Percentiles rank a stretch among this genome's conserved stretches.
Conservation (phyloP, 1,140 invertebrate genomes). For the Drosophila eugracilis region DNA sequence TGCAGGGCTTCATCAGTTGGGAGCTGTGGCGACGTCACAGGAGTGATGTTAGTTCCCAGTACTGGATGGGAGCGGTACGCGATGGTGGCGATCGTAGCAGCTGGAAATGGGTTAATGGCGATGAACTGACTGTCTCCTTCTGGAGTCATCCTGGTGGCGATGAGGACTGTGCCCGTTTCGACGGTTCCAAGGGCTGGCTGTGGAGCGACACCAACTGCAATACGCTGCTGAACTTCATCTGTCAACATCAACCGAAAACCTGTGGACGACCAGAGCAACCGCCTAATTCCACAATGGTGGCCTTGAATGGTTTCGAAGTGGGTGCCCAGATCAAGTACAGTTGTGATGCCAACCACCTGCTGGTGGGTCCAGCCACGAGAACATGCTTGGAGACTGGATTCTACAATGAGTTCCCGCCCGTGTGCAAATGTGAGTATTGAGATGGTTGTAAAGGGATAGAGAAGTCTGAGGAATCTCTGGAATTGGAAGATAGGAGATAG, state of each 20-base stretch:
- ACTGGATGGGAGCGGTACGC: constrained; percentile 96
- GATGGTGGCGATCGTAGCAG: constrained; percentile 91
- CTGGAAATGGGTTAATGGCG: constrained; percentile 96
- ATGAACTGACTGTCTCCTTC: constrained; percentile 95
- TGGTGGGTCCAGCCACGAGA: constrained; percentile 93
- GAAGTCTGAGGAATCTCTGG: too few relatives aligned
- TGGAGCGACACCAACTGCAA: constrained; percentile 97
- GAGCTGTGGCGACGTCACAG: constrained; percentile 96
- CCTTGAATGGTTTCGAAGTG: constrained; percentile 90
- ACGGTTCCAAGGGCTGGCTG: constrained; percentile 96
- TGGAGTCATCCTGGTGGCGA: constrained; percentile 94
- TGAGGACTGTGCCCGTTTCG: constrained; percentile 95
- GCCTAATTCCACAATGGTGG: constrained; percentile 95
- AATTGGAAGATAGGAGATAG: too few relatives aligned
- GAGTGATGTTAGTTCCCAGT: constrained; percentile 95
- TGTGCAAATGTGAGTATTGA: constrained; percentile 92
- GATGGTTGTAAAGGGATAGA: too few relatives aligned
- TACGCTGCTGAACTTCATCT: constrained; percentile 94
- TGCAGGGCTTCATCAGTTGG: constrained; percentile 97
- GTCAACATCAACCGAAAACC: constrained; percentile 96
- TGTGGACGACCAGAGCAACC: constrained; percentile 96
- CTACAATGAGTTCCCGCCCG: constrained; percentile 96
- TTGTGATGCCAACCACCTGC: constrained; percentile 93
- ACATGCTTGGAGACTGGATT: constrained; percentile 96
- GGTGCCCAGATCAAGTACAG: constrained; percentile 94